Base-by-base conservation (phyloP, 2,888 invertebrate genomes). In the Hypsopygia costalis region DNA sequence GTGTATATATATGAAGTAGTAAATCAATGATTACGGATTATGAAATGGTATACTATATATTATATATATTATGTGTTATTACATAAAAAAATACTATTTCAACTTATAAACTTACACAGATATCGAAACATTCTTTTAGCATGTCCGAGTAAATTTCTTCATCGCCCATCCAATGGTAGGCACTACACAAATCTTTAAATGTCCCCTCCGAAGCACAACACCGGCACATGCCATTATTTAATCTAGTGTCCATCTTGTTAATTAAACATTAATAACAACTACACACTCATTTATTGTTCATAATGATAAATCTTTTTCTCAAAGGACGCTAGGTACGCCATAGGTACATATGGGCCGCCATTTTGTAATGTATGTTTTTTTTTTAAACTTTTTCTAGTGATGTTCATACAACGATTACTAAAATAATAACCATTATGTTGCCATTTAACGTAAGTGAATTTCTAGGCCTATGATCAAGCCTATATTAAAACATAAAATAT, bases 171-270 rank as follows among this genome's bases (percentile, higher is more conserved):
- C 87, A 88, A 41, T 68, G 68, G 48, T 86, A 86, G 1, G 72
- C 58, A 11, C 64, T 63, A 51, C 72, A 72, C 41, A 87, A 61
- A 58, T 85, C 81, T 68, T 87, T 87, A 46, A 72, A 87, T 16
- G 73, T 69, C 39, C 87, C 87, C 50, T 82, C 81, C 1, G 83
- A 73, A 1, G 83, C 78, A 71, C 87, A 88, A 65, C 87, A 88
- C 51, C 87, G 79, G 58, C 87, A 88, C 69, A 86, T 77, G 44
- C 74, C 70, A 48, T 67, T 69, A 44, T 58, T 65, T 30, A 72
- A 58, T 36, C 65, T 29, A 28, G 63, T 52, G 52, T 81, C 85
- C 85, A 86, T 87, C 36, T 40, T 73, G 46, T 63, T 52, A 53
- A 65, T 55, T 64, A 62, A 53, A 61, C 44, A 63, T 51, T 48